phyloP scores from a whole-genome alignment of 2,113 vertebrate genomes.

The Mustelus asterias region DNA sequence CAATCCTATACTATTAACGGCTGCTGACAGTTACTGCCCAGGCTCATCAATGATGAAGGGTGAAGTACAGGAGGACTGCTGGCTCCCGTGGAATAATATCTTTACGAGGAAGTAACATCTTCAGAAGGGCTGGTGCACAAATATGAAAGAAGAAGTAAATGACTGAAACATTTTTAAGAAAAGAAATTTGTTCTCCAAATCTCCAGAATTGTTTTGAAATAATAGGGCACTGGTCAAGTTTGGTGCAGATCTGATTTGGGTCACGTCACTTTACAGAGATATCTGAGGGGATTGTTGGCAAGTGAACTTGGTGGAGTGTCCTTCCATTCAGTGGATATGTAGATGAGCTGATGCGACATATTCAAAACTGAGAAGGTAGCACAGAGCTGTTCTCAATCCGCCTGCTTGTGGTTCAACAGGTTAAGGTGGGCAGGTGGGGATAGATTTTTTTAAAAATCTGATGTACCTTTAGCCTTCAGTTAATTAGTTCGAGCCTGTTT shows the following conservation, averaged over 20 bases:
- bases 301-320: constrained; percentile 42
- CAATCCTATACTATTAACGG: neutral
- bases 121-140: neutral
- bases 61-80: neutral
- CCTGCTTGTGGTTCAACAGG: constrained; percentile 38
- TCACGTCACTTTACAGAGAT: neutral
- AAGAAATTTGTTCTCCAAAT: neutral
- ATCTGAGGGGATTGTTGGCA: constrained; percentile 43
- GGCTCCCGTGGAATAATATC: neutral
- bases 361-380: constrained; percentile 33
- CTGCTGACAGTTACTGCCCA: neutral
- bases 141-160: neutral
- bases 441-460: neutral
- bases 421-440: neutral
- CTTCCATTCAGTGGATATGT: neutral
- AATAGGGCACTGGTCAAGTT: neutral
- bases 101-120: neutral
- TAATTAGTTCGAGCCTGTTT: constrained; percentile 45
- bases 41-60: neutral
- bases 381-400: constrained; percentile 46
- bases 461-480: constrained; percentile 58
- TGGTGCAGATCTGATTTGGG: neutral
- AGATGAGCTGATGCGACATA: neutral
- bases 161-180: neutral
- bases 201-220: neutral